Evolutionary conservation across 2,888 invertebrate species (phyloP).

Genomic region (Acanthosoma haemorrhoidale): DNA sequence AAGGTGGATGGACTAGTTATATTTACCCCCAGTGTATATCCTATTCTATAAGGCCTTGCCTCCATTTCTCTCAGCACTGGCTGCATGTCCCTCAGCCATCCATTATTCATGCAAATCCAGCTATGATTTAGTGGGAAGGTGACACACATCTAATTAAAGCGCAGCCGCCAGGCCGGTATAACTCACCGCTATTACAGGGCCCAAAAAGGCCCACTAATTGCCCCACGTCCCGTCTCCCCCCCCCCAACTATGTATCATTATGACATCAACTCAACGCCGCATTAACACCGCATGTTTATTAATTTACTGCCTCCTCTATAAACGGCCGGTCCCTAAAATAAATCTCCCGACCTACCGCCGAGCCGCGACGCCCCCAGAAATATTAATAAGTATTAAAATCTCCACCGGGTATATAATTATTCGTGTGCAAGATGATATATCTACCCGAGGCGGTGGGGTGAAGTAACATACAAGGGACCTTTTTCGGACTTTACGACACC

Average conservation of each 20-base stretch:
- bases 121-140: not conserved
- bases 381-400: constrained; percentile 1
- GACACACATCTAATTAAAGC: constrained; percentile 2
- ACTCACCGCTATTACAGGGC: not conserved
- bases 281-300: not conserved
- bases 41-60: not conserved
- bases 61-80: not conserved
- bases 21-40: too few relatives aligned
- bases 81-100: not conserved
- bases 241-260: too few relatives aligned
- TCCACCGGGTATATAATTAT: not conserved
- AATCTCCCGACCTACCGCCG: not conserved
- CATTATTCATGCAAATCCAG: not conserved
- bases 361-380: too few relatives aligned
- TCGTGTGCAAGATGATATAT: not conserved
- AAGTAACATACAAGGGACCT: too few relatives aligned
- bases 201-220: not conserved
- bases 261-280: too few relatives aligned
- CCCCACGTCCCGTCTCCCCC: too few relatives aligned
- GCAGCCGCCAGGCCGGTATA: too few relatives aligned
- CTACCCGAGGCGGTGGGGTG: too few relatives aligned
- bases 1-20: too few relatives aligned
- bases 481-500: not conserved
- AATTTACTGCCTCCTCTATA: too few relatives aligned
- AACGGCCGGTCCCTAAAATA: not conserved